A percentile compares a stretch with the other conserved stretches of the same genome.
These are phyloP conservation scores for Coracopsis vasa DNA, from an alignment of 2,113 vertebrate genomes.

Conservation along the genomic window DNA sequence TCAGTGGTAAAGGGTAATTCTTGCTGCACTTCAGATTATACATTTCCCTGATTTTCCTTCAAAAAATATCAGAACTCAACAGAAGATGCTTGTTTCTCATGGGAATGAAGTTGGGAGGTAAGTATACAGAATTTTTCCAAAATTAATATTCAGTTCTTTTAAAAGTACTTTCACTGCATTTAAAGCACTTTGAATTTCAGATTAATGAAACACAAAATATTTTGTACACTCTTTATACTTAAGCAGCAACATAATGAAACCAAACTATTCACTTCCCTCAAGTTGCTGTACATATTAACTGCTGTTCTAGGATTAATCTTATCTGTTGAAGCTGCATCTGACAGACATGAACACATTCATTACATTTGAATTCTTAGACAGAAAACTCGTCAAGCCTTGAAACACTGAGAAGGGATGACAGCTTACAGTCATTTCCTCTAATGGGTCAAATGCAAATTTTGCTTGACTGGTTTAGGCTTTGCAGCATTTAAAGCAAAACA, in stretches of 20 bases:
- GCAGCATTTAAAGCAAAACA: neutral
- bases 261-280: neutral
- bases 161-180: neutral
- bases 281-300: neutral
- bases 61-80: neutral
- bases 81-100: neutral
- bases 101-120: neutral
- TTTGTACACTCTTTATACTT: neutral
- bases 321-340: slow-evolving; percentile 10
- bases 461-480: neutral
- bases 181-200: neutral
- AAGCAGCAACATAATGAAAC: neutral
- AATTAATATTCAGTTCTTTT: neutral
- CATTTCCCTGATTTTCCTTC: neutral
- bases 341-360: neutral
- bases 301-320: neutral
- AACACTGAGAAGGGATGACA: slow-evolving; percentile 21
- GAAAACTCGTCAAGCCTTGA: neutral
- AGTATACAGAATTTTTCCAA: neutral
- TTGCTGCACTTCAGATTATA: neutral
- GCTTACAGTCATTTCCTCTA: slow-evolving; percentile 26
- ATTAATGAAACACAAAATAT: neutral
- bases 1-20: neutral
- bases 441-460: slow-evolving; percentile 39
- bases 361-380: slow-evolving; percentile 14